phyloP scores from a whole-genome alignment of 2,888 invertebrate species.

The Eupeodes latifasciatus region DNA sequence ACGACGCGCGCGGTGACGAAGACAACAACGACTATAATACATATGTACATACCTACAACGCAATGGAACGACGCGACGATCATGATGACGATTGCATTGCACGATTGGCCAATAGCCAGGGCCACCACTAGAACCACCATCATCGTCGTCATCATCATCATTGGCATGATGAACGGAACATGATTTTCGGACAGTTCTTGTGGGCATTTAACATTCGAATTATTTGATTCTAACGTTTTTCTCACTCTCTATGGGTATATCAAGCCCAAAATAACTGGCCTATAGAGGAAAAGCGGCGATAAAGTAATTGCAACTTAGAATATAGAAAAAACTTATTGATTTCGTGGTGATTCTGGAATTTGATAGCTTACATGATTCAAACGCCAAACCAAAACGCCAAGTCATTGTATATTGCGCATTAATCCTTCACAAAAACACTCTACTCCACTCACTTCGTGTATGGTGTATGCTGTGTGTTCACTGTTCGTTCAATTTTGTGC shows the following conservation, averaged over 20 bases:
- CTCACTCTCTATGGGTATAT: constrained; percentile 7
- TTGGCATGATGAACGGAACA: constrained; percentile 58
- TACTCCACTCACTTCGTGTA: constrained; percentile 40
- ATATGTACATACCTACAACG: too few relatives aligned
- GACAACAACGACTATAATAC: constrained; percentile 34
- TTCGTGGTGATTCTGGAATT: constrained; percentile 73
- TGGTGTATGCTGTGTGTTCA: not conserved
- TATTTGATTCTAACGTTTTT: constrained; percentile 63
- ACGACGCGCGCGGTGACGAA: constrained; percentile 17
- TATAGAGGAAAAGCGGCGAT: not conserved
- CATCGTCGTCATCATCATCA: constrained; percentile 14
- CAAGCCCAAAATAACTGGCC: not conserved
- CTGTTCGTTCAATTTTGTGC: too few relatives aligned
- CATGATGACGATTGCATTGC: constrained; percentile 29
- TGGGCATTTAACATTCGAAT: constrained; percentile 66
- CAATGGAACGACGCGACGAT: constrained; percentile 9
- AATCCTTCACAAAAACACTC: constrained; percentile 53
- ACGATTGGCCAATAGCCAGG: constrained; percentile 45
- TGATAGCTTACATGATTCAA: constrained; percentile 73
- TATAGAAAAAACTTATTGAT: constrained; percentile 62
- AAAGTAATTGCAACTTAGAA: constrained; percentile 32
- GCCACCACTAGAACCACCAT: constrained; percentile 15
- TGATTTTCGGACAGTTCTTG: constrained; percentile 68
- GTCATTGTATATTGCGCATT: constrained; percentile 62
- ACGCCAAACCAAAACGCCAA: constrained; percentile 36